A percentile compares a stretch with the other conserved stretches of the same genome.
These are phyloP conservation scores for Remorina albescens DNA, from an alignment of 2,797 vertebrate genomes.

Conservation along the genomic window DNA sequence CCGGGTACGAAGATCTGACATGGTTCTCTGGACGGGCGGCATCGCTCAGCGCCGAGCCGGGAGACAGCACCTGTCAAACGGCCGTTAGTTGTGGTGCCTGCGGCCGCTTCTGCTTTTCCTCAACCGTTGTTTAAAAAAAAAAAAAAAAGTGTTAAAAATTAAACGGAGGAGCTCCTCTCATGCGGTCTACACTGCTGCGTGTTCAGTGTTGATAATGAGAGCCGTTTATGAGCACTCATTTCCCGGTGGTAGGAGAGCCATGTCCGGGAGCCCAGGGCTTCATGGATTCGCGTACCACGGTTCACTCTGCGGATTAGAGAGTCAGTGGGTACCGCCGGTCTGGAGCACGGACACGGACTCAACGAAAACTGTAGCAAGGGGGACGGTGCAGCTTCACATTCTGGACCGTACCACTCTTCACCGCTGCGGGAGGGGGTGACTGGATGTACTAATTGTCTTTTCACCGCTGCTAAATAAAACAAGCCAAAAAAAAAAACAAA, in stretches of 20 bases:
- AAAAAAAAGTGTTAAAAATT: conserved; percentile 45
- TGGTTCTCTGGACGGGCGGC: conserved; percentile 92
- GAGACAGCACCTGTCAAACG: conserved; percentile 82
- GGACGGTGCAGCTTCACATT: conserved; percentile 73
- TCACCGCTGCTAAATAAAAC: not conserved
- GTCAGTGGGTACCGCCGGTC: conserved; percentile 8
- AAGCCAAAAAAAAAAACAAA: too few relatives aligned
- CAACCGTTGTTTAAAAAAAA: conserved; percentile 56
- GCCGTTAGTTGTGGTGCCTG: conserved; percentile 55
- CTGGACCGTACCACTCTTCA: conserved; percentile 79
- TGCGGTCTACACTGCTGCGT: conserved; percentile 37
- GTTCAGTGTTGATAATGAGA: conserved; percentile 13
- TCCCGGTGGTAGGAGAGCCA: conserved; percentile 41
- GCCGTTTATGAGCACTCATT: conserved; percentile 47
- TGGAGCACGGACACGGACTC: conserved; percentile 39
- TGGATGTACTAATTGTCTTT: not conserved
- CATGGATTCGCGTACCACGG: conserved; percentile 56
- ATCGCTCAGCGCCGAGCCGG: conserved; percentile 78
- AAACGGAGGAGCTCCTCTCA: conserved; percentile 53
- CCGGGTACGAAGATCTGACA: conserved; percentile 93
- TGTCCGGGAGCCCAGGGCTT: conserved; percentile 50
- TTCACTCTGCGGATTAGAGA: conserved; percentile 31
- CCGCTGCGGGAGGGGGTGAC: conserved; percentile 35
- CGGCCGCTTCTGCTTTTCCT: conserved; percentile 42
- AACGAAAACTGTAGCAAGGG: conserved; percentile 63